A percentile compares a stretch with the other conserved stretches of the same genome.
Conservation (phyloP, 2,888 invertebrate genomes). For the Trichacis sp. region DNA sequence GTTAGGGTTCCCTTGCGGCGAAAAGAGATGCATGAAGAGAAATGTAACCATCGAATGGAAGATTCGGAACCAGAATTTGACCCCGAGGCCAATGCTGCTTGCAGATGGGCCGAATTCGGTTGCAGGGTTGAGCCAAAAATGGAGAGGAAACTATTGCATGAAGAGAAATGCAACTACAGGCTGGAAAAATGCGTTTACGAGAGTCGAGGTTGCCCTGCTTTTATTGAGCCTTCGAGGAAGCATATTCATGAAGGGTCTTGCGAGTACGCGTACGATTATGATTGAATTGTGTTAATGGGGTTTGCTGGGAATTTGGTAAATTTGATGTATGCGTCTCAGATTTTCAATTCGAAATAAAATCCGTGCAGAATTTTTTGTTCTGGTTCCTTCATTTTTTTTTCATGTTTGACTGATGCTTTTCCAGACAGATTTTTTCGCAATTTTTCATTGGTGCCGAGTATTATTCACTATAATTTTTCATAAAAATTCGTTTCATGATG, state of each 20-base stretch:
- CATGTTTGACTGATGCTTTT: no score
- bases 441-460: no score
- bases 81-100: constrained; percentile 46
- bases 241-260: constrained; percentile 50
- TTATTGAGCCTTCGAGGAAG: constrained; percentile 42
- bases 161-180: constrained; percentile 55
- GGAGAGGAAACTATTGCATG: constrained; percentile 48
- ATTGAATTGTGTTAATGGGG: no score
- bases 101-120: constrained; percentile 54
- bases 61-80: constrained; percentile 11
- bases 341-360: no score
- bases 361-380: no score
- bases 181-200: constrained; percentile 51
- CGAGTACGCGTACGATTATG: constrained; percentile 24
- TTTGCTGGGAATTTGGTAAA: no score
- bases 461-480: no score
- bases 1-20: constrained; percentile 48
- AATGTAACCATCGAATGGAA: constrained; percentile 52
- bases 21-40: constrained; percentile 51
- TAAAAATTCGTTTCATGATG: no score
- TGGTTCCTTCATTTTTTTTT: no score
- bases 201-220: constrained; percentile 47
- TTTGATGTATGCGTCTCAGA: no score
- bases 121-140: constrained; percentile 54
- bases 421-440: no score